Base-by-base conservation (phyloP, 2,888 invertebrate species). In the Eurois occulta region DNA sequence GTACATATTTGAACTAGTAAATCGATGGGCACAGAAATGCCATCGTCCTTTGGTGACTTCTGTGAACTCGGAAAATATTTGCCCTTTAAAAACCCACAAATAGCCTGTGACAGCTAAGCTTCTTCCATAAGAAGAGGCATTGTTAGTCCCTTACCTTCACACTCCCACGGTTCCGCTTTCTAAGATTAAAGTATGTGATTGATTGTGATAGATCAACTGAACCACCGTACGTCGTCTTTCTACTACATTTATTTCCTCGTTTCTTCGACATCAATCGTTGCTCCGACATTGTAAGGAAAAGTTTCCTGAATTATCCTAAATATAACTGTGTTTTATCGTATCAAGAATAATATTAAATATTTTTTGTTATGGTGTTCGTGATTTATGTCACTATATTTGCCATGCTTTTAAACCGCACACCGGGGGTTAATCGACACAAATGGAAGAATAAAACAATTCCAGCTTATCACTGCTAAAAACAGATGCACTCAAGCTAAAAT, bases 151-250 rank as follows among this genome's bases (percentile, higher is more conserved):
- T 43, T n/a, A 74, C 18, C 18, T 74, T n/a, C 55, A 43, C 35
- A 58, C 43, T 21, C 24, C 18, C 24, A 28, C 16, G 24, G 16
- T 24, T 46, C 28, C 7, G 10, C 32, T 21, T 32, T 10, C 60
- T 48, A 13, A 75, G 11, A 32, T 75, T 7, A 65, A 24, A 65
- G 6, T 13, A 13, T 41, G 60, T 68, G 62, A 77, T 52, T 62
- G 18, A 68, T 78, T 24, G 43, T 64, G 62, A 77, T 52, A 60
- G 62, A 62, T 62, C 24, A 77, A 18, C 35, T 64, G 13, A 35
- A 13, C 18, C 16, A 10, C 16, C 60, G 41, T 52, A 35, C 46
- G 7, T 48, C 7, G n/a, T 62, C 62, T 58, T 48, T 18, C 48
- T 48, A 32, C 62, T 24, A 35, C 38, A 58, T 65, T 74, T 35